Evolutionary conservation across 2,888 invertebrate genomes (phyloP).

Genomic region (Empis stercorea): DNA sequence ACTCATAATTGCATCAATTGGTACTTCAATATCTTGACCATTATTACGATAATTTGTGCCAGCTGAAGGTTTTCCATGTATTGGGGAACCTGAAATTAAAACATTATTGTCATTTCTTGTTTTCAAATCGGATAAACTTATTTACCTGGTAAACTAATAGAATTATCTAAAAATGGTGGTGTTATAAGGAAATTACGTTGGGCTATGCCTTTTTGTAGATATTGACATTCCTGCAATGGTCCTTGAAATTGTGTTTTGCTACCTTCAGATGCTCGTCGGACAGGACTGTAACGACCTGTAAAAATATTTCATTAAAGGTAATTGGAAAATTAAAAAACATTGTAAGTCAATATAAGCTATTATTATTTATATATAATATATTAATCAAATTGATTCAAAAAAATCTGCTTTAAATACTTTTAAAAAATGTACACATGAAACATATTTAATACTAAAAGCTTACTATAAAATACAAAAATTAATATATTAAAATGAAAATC

Average conservation of each 20-base stretch:
- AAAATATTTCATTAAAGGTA: too few relatives aligned
- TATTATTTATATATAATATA: too few relatives aligned
- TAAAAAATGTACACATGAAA: too few relatives aligned
- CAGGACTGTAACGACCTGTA: constrained; percentile 69
- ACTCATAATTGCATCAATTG: constrained; percentile 38
- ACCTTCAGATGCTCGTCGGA: constrained; percentile 72
- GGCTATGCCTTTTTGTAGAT: constrained; percentile 47
- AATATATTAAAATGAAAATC: too few relatives aligned
- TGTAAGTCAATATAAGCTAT: too few relatives aligned
- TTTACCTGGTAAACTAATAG: constrained; percentile 36
- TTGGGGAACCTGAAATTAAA: constrained; percentile 44
- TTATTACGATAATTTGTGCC: constrained; percentile 5
- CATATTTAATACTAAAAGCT: too few relatives aligned
- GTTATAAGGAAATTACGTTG: constrained; percentile 35
- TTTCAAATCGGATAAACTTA: too few relatives aligned
- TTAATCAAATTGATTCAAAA: too few relatives aligned
- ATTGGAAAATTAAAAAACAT: too few relatives aligned
- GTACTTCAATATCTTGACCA: constrained; percentile 29
- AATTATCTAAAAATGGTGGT: constrained; percentile 36
- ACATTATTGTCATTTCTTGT: too few relatives aligned
- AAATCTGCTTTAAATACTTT: too few relatives aligned
- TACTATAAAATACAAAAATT: too few relatives aligned
- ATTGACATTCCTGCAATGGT: constrained; percentile 65
- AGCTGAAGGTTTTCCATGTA: constrained; percentile 38
- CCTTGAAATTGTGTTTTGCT: constrained; percentile 45